phyloP scores from a whole-genome alignment of 2,888 invertebrate species.

The Monoplex corrugatus region DNA sequence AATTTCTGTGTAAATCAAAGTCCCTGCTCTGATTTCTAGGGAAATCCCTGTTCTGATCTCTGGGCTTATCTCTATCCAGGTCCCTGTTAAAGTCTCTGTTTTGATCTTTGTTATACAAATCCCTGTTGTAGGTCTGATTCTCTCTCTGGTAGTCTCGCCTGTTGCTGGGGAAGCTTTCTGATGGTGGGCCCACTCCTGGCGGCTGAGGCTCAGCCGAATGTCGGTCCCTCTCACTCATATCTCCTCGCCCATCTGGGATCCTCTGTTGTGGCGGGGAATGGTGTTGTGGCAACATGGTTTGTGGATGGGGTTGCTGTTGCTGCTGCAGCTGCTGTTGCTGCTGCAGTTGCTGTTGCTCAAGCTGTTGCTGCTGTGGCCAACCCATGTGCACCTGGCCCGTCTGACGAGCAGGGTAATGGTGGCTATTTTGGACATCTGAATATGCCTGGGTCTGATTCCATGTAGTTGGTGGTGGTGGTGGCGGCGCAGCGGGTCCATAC shows the following conservation, averaged over 20 bases:
- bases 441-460: conserved; percentile 25
- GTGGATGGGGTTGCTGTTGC: neutral
- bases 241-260: neutral
- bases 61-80: neutral
- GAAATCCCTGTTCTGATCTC: conserved; percentile 13
- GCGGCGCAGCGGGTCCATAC: conserved; percentile 53
- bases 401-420: neutral
- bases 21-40: conserved; percentile 9
- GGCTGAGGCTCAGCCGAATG: conserved; percentile 44
- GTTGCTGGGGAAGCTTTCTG: neutral
- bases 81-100: conserved; percentile 36
- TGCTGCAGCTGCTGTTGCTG: conserved; percentile 25
- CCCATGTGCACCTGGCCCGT: conserved; percentile 22
- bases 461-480: conserved; percentile 55
- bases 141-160: conserved; percentile 43
- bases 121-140: too few relatives aligned
- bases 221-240: neutral
- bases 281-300: too few relatives aligned
- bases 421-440: neutral
- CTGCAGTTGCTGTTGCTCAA: conserved; percentile 29
- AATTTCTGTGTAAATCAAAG: conserved; percentile 22
- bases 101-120: too few relatives aligned
- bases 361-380: conserved; percentile 44
- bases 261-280: conserved; percentile 9
- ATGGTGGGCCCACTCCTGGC: conserved; percentile 32